A percentile compares a stretch with the other conserved stretches of the same genome.
These are phyloP conservation scores for Andricus quercusramuli DNA, from an alignment of 2,888 invertebrate genomes.

Conservation along the genomic window DNA sequence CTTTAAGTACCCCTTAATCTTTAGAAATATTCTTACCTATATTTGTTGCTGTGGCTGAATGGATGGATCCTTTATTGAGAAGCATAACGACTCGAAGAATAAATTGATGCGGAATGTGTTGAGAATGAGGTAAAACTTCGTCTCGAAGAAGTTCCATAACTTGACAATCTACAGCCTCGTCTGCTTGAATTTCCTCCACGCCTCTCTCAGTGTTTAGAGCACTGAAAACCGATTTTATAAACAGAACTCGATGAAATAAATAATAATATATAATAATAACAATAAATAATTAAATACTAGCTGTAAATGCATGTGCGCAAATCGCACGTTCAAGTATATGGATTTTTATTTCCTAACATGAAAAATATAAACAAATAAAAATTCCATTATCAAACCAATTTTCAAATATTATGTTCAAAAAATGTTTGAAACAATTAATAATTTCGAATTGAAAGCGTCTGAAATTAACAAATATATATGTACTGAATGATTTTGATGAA, in stretches of 20 bases:
- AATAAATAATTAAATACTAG: too few species aligned
- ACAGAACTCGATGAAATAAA: background rate
- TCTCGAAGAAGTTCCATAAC: constrained; percentile 90
- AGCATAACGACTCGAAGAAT: constrained; percentile 90
- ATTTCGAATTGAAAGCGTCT: too few species aligned
- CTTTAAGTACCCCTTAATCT: background rate
- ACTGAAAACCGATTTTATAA: constrained; percentile 64
- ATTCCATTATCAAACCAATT: too few species aligned
- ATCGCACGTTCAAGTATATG: too few species aligned
- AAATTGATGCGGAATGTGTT: constrained; percentile 89
- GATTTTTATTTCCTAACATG: too few species aligned
- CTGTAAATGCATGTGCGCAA: too few species aligned
- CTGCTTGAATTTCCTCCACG: constrained; percentile 81
- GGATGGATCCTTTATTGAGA: constrained; percentile 91
- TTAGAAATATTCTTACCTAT: constrained; percentile 73
- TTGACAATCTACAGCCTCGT: constrained; percentile 91
- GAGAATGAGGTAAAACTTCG: constrained; percentile 90
- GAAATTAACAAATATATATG: too few species aligned
- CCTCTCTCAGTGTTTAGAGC: constrained; percentile 80
- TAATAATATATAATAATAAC: too few species aligned
- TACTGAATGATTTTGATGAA: too few species aligned
- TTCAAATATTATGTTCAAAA: too few species aligned
- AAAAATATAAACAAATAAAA: too few species aligned
- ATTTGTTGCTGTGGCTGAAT: constrained; percentile 85
- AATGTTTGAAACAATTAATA: too few species aligned